Percentiles rank a stretch among this genome's conserved stretches.
Evolutionary conservation across 2,888 invertebrate genomes (phyloP).

Genomic region (Ypsolopha sequella): DNA sequence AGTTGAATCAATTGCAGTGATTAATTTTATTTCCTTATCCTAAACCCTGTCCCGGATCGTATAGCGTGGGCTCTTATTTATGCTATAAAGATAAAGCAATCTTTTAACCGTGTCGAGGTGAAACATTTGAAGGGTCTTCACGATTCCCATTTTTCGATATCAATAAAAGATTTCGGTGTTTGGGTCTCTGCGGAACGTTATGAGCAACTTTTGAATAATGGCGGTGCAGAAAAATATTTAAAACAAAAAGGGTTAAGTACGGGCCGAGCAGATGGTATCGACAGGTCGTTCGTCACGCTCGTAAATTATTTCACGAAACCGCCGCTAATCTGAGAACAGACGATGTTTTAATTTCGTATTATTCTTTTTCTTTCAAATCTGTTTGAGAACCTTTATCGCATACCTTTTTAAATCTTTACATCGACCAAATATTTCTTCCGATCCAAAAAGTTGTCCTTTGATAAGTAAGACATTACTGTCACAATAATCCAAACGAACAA

Average conservation of each 20-base stretch:
- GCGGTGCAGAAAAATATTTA: constrained; percentile 52
- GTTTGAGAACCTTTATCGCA: constrained; percentile 26
- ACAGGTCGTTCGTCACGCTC: constrained; percentile 66
- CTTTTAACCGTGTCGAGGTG: constrained; percentile 28
- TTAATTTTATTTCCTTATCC: constrained; percentile 24
- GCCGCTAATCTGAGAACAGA: constrained; percentile 58
- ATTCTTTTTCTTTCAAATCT: constrained; percentile 39
- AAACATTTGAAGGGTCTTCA: constrained; percentile 35
- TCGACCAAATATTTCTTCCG: background rate
- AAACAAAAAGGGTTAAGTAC: constrained; percentile 66
- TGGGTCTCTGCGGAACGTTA: constrained; percentile 54
- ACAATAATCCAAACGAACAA: constrained; percentile 41
- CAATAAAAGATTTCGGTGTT: constrained; percentile 54
- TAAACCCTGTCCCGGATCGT: constrained; percentile 20
- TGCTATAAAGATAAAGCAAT: constrained; percentile 39
- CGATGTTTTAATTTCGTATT: constrained; percentile 65
- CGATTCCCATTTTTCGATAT: constrained; percentile 55
- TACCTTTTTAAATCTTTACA: constrained; percentile 40
- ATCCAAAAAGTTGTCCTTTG: background rate
- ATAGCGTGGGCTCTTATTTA: constrained; percentile 26
- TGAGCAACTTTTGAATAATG: constrained; percentile 63
- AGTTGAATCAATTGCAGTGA: constrained; percentile 32
- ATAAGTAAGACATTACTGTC: constrained; percentile 22
- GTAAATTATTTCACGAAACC: constrained; percentile 68
- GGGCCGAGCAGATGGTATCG: constrained; percentile 63